Percentiles rank a stretch among this genome's conserved stretches.
Evolutionary conservation across 2,113 vertebrate species (phyloP).

Genomic region (Amphiprion percula): DNA sequence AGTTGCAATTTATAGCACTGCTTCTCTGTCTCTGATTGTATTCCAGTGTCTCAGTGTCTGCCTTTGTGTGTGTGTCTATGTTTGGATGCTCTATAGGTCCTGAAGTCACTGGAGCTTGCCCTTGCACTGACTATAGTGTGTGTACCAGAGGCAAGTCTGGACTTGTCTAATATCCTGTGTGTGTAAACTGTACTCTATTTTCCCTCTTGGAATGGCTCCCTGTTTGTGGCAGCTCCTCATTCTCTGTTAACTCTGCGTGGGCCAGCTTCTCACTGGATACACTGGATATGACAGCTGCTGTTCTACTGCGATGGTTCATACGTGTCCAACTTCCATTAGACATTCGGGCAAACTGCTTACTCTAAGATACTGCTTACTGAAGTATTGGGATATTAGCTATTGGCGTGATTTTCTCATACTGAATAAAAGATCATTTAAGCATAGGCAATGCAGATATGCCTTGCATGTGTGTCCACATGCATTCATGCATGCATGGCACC

Average conservation of each 20-base stretch:
- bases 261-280: slow-evolving; percentile 66
- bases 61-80: too few species aligned
- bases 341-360: slow-evolving; percentile 34
- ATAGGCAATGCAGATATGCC: neutral
- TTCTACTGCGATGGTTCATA: slow-evolving; percentile 55
- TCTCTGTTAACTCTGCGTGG: slow-evolving; percentile 61
- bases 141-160: slow-evolving; percentile 82
- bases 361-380: slow-evolving; percentile 12
- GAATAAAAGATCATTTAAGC: neutral
- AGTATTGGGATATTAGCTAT: neutral
- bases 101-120: slow-evolving; percentile 43
- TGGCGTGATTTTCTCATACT: neutral
- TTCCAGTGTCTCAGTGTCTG: neutral
- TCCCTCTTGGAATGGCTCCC: slow-evolving; percentile 77
- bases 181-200: slow-evolving; percentile 77
- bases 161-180: slow-evolving; percentile 78
- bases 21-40: neutral
- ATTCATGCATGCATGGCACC: slow-evolving; percentile 58
- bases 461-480: neutral
- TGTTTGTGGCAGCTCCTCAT: slow-evolving; percentile 73
- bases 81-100: slow-evolving; percentile 14
- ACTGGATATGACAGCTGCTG: slow-evolving; percentile 67
- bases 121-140: slow-evolving; percentile 64
- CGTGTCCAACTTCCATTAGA: slow-evolving; percentile 50
- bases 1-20: neutral